Conservation (phyloP, 2,888 invertebrate species). For the Augiades crinisus region DNA sequence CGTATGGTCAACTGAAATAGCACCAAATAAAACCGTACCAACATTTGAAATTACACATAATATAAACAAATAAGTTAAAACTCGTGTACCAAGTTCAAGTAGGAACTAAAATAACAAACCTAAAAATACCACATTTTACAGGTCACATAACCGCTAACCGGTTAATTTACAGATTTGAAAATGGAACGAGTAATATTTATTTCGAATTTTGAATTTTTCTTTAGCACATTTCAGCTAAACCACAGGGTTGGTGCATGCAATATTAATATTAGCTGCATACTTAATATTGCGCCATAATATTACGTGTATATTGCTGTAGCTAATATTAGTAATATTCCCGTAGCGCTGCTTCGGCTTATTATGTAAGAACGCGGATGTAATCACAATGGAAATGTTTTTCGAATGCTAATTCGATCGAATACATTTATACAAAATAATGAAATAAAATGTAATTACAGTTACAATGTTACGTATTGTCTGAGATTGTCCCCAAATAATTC, state of each 20-base stretch:
- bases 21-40: no score
- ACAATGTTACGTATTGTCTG: no score
- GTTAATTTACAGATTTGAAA: conserved; percentile 15
- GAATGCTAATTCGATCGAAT: no score
- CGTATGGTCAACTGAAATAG: no score
- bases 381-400: conserved; percentile 9
- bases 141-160: conserved; percentile 4
- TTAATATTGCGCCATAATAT: conserved; percentile 19
- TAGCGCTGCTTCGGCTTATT: conserved; percentile 22
- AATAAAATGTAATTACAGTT: no score
- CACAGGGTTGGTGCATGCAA: conserved; percentile 15
- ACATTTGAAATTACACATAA: no score
- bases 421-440: no score
- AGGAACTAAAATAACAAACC: neutral
- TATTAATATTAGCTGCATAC: conserved; percentile 21
- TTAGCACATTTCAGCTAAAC: conserved; percentile 3
- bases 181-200: neutral
- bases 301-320: conserved; percentile 14
- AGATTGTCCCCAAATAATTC: no score
- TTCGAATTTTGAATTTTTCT: conserved; percentile 14
- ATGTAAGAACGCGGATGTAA: conserved; percentile 18
- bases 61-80: no score
- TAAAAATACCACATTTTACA: conserved; percentile 8
- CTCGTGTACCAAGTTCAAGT: neutral
- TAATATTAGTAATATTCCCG: conserved; percentile 29